Evolutionary conservation across 2,797 vertebrate genomes (phyloP).

Genomic region (Channa striata): DNA sequence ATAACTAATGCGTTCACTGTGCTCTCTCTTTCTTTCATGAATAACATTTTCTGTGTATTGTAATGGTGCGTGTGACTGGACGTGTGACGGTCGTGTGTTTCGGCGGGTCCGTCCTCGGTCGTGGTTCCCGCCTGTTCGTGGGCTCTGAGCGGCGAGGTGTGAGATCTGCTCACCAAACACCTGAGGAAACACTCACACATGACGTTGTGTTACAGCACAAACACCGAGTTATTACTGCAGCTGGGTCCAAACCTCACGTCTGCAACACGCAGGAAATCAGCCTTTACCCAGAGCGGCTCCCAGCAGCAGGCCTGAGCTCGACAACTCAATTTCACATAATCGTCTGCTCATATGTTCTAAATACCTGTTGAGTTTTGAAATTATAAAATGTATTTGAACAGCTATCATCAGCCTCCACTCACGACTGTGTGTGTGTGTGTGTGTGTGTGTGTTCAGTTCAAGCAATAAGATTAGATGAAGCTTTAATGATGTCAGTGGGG

Average conservation of each 20-base stretch:
- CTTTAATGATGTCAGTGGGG: slow-evolving; percentile 46
- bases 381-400: slow-evolving; percentile 24
- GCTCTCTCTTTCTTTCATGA: too few species aligned
- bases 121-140: neutral
- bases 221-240: slow-evolving; percentile 15
- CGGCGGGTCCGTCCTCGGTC: neutral
- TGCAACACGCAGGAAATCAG: slow-evolving; percentile 30
- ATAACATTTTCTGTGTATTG: too few species aligned
- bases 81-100: too few species aligned
- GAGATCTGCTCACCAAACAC: slow-evolving; percentile 49
- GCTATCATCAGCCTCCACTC: slow-evolving; percentile 7
- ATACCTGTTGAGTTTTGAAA: slow-evolving; percentile 35
- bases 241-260: slow-evolving; percentile 9
- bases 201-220: neutral
- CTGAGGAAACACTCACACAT: slow-evolving; percentile 38
- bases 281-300: slow-evolving; percentile 27
- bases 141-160: slow-evolving; percentile 27
- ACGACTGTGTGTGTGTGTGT: neutral
- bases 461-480: slow-evolving; percentile 42
- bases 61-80: too few species aligned
- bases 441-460: neutral
- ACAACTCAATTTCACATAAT: slow-evolving; percentile 28
- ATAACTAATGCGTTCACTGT: too few species aligned
- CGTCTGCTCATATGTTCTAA: slow-evolving; percentile 28
- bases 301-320: slow-evolving; percentile 24